phyloP scores from a whole-genome alignment of 2,888 invertebrate genomes.

The Cataglyphis livida region DNA sequence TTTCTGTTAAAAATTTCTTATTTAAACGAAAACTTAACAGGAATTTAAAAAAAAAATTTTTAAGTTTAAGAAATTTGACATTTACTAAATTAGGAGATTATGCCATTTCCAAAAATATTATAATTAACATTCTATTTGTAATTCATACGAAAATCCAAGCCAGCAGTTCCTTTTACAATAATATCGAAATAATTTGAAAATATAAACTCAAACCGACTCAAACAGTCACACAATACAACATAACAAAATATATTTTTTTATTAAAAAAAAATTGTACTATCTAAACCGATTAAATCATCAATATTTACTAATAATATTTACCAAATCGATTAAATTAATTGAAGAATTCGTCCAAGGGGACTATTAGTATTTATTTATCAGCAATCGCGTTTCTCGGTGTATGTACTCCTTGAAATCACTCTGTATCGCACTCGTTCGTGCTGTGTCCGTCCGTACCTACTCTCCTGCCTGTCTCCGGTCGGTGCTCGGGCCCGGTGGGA shows the following conservation, averaged over 20 bases:
- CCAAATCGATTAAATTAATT: not conserved
- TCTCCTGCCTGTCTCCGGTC: slow-evolving; percentile 71
- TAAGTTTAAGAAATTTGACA: not conserved
- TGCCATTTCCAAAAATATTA: not conserved
- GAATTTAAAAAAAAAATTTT: no score
- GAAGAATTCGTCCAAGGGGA: slow-evolving; percentile 4
- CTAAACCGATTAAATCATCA: not conserved
- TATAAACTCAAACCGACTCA: not conserved
- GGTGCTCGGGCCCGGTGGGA: slow-evolving; percentile 75
- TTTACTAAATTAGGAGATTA: not conserved
- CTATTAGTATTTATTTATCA: slow-evolving; percentile 11
- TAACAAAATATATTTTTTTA: not conserved
- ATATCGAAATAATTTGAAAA: not conserved
- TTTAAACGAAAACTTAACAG: not conserved
- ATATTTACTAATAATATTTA: not conserved
- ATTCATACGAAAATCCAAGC: not conserved
- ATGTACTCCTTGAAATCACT: slow-evolving; percentile 73
- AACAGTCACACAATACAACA: not conserved
- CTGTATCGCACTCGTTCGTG: slow-evolving; percentile 35
- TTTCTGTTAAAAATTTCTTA: not conserved
- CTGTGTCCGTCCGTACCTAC: slow-evolving; percentile 56
- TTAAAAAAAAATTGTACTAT: not conserved
- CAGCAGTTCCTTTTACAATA: not conserved
- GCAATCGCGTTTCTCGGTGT: slow-evolving; percentile 37
- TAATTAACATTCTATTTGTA: not conserved